Evolutionary conservation across 2,888 invertebrate species (phyloP).

Genomic region (Megalurothrips usitatus): DNA sequence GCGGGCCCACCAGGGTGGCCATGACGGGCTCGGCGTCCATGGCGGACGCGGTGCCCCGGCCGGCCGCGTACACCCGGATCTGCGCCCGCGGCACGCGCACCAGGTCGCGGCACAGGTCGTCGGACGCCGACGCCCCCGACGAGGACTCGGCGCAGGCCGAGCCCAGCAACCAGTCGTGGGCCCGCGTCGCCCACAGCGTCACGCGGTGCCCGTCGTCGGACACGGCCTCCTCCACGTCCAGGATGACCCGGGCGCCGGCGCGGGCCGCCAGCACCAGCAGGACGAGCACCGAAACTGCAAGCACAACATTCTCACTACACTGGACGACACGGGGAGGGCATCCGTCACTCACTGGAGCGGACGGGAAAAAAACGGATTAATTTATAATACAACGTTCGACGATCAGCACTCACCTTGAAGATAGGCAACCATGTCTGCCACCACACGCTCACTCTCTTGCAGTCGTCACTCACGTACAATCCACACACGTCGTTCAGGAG

Average conservation of each 20-base stretch:
- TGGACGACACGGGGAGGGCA: too few relatives aligned
- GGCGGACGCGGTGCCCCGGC: constrained; percentile 36
- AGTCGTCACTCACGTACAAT: too few relatives aligned
- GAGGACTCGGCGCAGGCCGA: not conserved
- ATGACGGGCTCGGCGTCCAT: constrained; percentile 35
- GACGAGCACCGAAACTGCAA: not conserved
- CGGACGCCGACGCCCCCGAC: not conserved
- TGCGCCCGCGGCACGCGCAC: not conserved
- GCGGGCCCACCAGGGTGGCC: constrained; percentile 35
- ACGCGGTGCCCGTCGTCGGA: not conserved
- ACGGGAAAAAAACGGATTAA: not conserved
- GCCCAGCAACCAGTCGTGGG: constrained; percentile 12
- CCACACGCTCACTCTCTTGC: too few relatives aligned
- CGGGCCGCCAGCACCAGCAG: not conserved
- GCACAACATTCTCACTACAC: not conserved
- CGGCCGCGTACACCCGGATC: constrained; percentile 31
- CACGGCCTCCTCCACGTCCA: not conserved
- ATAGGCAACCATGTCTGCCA: too few relatives aligned
- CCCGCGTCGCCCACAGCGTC: not conserved
- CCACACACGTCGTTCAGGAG: too few relatives aligned
- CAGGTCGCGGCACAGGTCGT: constrained; percentile 10
- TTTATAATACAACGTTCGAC: too few relatives aligned
- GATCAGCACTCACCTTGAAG: not conserved
- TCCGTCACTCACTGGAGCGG: too few relatives aligned
- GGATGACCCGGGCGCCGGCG: not conserved